Base-by-base conservation (phyloP, 2,888 invertebrate genomes). In the Morinoia aosen region DNA sequence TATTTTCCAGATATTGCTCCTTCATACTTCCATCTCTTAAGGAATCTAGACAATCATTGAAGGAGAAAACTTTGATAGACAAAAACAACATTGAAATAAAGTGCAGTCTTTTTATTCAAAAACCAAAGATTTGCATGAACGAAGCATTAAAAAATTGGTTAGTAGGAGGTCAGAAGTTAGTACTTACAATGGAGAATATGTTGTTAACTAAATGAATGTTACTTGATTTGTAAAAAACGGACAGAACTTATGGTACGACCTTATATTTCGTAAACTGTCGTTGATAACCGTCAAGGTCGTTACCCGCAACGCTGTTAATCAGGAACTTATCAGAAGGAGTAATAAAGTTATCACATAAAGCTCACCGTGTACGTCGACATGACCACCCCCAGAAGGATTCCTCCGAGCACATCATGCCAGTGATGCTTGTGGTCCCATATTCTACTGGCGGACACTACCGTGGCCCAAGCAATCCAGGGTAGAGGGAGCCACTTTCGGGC, bases 381-480 rank as follows among this genome's bases (percentile, higher is more conserved):
- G 93, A 57, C 58, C 1, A 57, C 12, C 0, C 98, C 98, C 97
- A 98, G 97, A 0, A 97, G 95, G 0, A 97, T 97, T 0, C 98
- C 98, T 58, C 98, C 98, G 0, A 98, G 97, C 0, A 98, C 98
- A 97, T 98, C 98, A 98, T 98, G 98, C 98, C 98, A 98, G 97
- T 98, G 98, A 97, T 98, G 98, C 56, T 98, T 97, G 97, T 98
- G 98, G 97, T 98, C 98, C 0, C 98, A 98, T 96, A 98, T 98
- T 96, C 98, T 97, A n/a, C 98, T 98, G 58, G 98, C 97, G 0
- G 98, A 98, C 97, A 98, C 98, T 61, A 98, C 97, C 0, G 98
- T 97, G 0, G 98, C 98, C 98, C 98, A 98, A 0, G 98, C 97
- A 95, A 98, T 97, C 97, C 98, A 98, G 7, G 98, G 96, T 19